phyloP scores from a whole-genome alignment of 2,797 vertebrate species.

The Allobates femoralis region DNA sequence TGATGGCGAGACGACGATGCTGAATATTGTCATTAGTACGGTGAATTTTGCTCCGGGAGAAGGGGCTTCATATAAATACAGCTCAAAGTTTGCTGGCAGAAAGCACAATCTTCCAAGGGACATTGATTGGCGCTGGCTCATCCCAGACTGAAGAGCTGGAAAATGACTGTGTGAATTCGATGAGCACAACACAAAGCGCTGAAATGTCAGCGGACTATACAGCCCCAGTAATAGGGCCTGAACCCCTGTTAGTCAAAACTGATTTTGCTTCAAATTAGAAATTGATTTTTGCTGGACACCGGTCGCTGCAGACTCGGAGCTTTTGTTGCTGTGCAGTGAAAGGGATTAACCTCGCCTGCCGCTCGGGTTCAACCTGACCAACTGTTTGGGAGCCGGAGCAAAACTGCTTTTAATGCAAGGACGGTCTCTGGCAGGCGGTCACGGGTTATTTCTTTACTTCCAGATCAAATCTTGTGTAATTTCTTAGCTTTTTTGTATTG shows the following conservation, averaged over 20 bases:
- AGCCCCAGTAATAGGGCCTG: conserved; percentile 79
- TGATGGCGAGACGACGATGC: background rate
- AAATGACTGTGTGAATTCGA: conserved; percentile 77
- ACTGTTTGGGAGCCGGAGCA: conserved; percentile 72
- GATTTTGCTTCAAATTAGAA: conserved; percentile 84
- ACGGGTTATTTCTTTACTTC: conserved; percentile 72
- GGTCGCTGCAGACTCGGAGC: conserved; percentile 75
- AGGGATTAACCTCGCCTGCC: conserved; percentile 75
- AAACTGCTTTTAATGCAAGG: conserved; percentile 71
- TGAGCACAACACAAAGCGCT: conserved; percentile 76
- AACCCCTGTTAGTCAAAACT: conserved; percentile 83
- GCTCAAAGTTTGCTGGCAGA: conserved; percentile 12
- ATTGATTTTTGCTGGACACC: conserved; percentile 81
- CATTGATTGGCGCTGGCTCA: conserved; percentile 76
- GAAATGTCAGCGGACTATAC: conserved; percentile 78
- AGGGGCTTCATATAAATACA: background rate
- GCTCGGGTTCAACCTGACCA: conserved; percentile 71
- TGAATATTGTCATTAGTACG: background rate
- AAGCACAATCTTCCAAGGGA: background rate
- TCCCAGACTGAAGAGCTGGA: conserved; percentile 68
- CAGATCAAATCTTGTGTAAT: conserved; percentile 73
- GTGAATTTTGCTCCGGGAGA: background rate
- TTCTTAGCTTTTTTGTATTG: conserved; percentile 60
- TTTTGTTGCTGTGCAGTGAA: conserved; percentile 72
- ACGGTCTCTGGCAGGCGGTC: conserved; percentile 72